Percentiles rank a stretch among this genome's conserved stretches.
These are phyloP conservation scores for Myathropa florea DNA, from an alignment of 2,888 invertebrate genomes.

Conservation along the genomic window DNA sequence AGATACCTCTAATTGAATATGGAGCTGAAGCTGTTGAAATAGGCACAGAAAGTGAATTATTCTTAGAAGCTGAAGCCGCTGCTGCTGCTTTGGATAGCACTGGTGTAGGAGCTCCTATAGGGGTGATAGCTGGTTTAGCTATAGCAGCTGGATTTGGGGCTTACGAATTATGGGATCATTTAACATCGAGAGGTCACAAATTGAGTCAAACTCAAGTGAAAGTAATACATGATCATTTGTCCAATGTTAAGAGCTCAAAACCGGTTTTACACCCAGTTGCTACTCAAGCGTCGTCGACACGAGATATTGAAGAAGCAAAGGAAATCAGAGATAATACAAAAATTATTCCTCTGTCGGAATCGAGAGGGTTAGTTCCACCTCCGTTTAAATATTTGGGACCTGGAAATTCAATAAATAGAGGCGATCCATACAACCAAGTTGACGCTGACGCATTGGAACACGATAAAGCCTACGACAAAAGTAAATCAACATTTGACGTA, in stretches of 20 bases:
- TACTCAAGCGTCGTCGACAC: no score
- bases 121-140: not conserved
- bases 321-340: no score
- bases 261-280: not conserved
- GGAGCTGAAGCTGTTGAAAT: not conserved
- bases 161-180: not conserved
- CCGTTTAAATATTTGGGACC: conserved; percentile 1
- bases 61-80: no score
- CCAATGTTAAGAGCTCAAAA: not conserved
- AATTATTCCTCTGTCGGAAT: no score
- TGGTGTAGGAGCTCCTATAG: no score
- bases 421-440: not conserved
- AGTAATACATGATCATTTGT: not conserved
- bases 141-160: not conserved
- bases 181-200: not conserved
- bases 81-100: no score
- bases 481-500: not conserved
- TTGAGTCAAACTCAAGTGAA: no score
- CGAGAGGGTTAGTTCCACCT: not conserved
- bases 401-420: not conserved
- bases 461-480: not conserved
- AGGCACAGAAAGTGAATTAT: not conserved
- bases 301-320: no score
- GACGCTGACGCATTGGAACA: not conserved
- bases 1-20: no score